Conservation (phyloP, 2,797 vertebrate genomes). For the Fundulus diaphanus region DNA sequence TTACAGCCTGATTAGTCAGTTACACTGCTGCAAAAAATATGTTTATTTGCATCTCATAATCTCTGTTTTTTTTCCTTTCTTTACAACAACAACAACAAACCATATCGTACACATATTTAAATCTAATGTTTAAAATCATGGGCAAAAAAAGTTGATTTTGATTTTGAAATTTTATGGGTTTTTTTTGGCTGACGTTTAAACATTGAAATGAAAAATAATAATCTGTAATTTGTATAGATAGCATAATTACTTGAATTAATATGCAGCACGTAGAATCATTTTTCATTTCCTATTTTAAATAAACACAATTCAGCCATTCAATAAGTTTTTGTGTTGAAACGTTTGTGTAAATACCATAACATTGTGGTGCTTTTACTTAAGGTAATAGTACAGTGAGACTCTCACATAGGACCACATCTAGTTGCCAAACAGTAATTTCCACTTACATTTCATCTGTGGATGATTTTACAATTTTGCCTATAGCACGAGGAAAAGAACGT, state of each 20-base stretch:
- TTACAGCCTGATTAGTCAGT: too few relatives aligned
- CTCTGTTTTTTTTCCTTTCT: too few relatives aligned
- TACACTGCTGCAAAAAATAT: too few relatives aligned
- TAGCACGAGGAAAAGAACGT: slow-evolving; percentile 7
- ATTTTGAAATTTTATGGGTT: too few relatives aligned
- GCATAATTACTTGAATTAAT: background rate
- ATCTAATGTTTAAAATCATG: too few relatives aligned
- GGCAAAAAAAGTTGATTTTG: too few relatives aligned
- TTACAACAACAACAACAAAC: too few relatives aligned
- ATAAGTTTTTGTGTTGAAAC: background rate
- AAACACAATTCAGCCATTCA: background rate
- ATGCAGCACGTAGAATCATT: background rate
- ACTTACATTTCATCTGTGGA: background rate
- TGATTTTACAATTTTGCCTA: slow-evolving; percentile 6
- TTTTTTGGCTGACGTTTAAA: too few relatives aligned
- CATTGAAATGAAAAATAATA: too few relatives aligned
- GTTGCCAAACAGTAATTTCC: slow-evolving; percentile 9
- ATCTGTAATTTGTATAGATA: background rate
- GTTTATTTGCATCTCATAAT: too few relatives aligned
- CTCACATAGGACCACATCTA: background rate
- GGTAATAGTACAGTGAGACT: background rate
- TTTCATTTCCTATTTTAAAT: background rate
- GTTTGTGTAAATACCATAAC: background rate
- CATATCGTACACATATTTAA: too few relatives aligned
- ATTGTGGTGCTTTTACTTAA: background rate